Evolutionary conservation across 1,140 invertebrate species (phyloP), one percentile per base, ranked within the genome.

Genomic region (Magallana ariakensis): DNA sequence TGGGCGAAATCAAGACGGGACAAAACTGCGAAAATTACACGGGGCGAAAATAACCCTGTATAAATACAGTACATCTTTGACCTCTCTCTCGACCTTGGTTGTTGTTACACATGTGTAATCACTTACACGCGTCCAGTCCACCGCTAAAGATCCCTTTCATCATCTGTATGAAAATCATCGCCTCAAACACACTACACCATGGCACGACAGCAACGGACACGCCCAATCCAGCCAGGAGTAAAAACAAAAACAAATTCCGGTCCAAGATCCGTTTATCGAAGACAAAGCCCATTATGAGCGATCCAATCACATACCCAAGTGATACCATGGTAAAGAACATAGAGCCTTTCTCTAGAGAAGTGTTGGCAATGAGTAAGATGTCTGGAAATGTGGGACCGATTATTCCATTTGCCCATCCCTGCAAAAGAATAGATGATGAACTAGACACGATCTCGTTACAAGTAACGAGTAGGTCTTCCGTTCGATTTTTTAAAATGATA

Each of bases 361-460:
- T 88, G 46, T 89, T 84, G 10, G 92, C 88, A 75, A 93, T 91
- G 11, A 91, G 82, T 85, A 92, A 89, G 13, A 94, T 89, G 87
- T 94, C 91, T 0, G 92, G 87, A 56, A 94, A 89, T 2, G 94
- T 92, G n/a, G 94, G 94, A n/a, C 94, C 94, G 70, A 90, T 89
- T 55, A 94, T 91, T 58, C 92, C 91, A 53, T 93, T 87, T 53
- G 89, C 91, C 83, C 93, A 87, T 15, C 94, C 94, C 94, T 94
- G 87, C 7, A 90, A 87, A 11, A 53, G n/a, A 80, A 16, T 15
- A 26, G 19, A 9, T 26, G 13, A 80, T 22, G 19, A 26, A 11
- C 1, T 1, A 5, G 10, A 19, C 13, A 80, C n/a, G n/a, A n/a
- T n/a, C n/a, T n/a, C n/a, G n/a, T n/a, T n/a, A n/a, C n/a, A n/a